These are phyloP conservation scores for Pachyseris speciosa DNA, from an alignment of 64 coral and sea anemone genomes.

Conservation along the genomic window DNA sequence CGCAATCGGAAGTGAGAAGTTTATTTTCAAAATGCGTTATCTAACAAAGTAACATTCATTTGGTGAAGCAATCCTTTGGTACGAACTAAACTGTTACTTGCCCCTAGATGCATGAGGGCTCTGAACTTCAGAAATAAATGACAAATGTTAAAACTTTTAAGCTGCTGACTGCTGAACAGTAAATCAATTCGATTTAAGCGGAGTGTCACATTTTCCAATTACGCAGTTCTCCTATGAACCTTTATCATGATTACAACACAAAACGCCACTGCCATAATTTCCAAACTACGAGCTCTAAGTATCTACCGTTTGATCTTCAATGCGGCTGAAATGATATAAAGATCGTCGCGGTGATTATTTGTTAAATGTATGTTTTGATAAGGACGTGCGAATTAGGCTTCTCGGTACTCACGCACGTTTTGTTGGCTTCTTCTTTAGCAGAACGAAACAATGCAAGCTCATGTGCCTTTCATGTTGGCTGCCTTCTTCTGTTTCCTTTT, in stretches of 20 bases:
- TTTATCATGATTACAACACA: background rate
- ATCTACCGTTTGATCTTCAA: too few species aligned
- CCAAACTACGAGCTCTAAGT: background rate
- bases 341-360: background rate
- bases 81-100: background rate
- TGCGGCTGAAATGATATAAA: background rate
- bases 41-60: background rate
- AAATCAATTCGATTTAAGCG: background rate
- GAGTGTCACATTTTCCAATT: background rate
- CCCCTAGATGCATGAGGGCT: background rate
- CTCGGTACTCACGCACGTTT: background rate
- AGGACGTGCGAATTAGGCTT: background rate
- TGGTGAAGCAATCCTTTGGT: background rate
- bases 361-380: background rate
- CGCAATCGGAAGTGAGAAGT: background rate
- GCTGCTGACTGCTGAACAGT: background rate
- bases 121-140: too few species aligned
- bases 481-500: conserved; percentile 3
- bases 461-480: background rate
- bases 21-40: background rate
- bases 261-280: background rate
- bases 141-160: too few species aligned
- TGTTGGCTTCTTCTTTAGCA: background rate
- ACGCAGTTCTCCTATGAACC: too few species aligned
- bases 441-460: background rate